A percentile compares a stretch with the other conserved stretches of the same genome.
Conservation (phyloP, 1,140 invertebrate genomes). For the Heliconius eleuchia region DNA sequence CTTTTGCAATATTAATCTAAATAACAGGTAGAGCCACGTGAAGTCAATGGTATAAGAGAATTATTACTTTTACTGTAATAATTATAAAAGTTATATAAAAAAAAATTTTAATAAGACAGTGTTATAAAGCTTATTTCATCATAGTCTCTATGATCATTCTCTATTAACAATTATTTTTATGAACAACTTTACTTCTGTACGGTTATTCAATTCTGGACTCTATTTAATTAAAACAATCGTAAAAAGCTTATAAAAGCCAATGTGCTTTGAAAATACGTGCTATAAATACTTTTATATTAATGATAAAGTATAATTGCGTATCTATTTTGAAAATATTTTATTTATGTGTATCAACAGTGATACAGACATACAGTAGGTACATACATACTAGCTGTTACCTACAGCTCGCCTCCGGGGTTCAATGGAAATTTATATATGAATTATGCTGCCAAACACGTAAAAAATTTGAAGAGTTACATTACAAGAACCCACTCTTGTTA, state of each 20-base stretch:
- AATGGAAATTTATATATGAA: too few relatives aligned
- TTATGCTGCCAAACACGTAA: too few relatives aligned
- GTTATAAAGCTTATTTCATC: constrained; percentile 9
- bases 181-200: constrained; percentile 8
- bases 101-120: background rate
- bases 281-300: constrained; percentile 10
- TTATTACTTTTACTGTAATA: background rate
- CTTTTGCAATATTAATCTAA: too few relatives aligned
- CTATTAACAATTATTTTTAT: constrained; percentile 8
- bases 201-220: constrained; percentile 7
- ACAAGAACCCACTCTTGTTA: too few relatives aligned
- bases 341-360: too few relatives aligned
- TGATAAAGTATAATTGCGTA: background rate
- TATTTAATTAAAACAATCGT: constrained; percentile 8
- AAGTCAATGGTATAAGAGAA: background rate
- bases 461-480: too few relatives aligned
- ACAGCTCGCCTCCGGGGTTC: too few relatives aligned
- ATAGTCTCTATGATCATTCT: background rate
- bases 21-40: background rate
- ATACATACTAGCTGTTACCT: too few relatives aligned
- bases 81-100: background rate
- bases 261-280: background rate
- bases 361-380: too few relatives aligned
- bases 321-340: background rate
- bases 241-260: constrained; percentile 2